phyloP scores from a whole-genome alignment of 2,113 vertebrate genomes.

The Hippocampus zosterae region DNA sequence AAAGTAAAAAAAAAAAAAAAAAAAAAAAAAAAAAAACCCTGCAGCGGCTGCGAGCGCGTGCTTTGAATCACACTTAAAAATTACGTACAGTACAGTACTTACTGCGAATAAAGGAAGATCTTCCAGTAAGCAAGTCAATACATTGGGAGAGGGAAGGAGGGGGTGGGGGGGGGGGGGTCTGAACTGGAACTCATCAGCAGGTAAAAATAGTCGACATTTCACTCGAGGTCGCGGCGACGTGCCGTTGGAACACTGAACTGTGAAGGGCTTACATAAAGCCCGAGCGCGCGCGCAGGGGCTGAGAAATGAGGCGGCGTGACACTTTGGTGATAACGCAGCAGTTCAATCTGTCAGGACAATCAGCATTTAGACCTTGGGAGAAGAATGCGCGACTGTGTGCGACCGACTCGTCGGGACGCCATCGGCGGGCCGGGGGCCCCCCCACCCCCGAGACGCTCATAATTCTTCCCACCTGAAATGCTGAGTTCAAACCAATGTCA shows the following conservation, averaged over 20 bases:
- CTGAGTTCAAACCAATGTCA: constrained; percentile 67
- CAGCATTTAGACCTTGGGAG: constrained; percentile 52
- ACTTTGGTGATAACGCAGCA: constrained; percentile 60
- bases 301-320: constrained; percentile 61
- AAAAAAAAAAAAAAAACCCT: constrained; percentile 29
- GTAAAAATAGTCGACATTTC: constrained; percentile 32
- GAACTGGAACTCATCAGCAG: constrained; percentile 29
- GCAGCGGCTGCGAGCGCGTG: constrained; percentile 9
- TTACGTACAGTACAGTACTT: neutral
- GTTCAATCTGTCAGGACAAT: constrained; percentile 70
- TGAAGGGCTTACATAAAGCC: constrained; percentile 58
- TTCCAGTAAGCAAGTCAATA: neutral
- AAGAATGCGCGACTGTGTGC: constrained; percentile 56
- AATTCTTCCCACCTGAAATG: constrained; percentile 72
- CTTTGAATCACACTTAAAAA: constrained; percentile 43
- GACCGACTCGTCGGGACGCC: constrained; percentile 64
- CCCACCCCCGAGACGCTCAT: constrained; percentile 56
- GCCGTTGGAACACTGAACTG: constrained; percentile 48
- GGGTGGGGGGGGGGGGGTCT: neutral
- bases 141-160: neutral
- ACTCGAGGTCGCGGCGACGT: constrained; percentile 40
- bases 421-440: constrained; percentile 61
- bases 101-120: neutral
- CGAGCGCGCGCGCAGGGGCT: constrained; percentile 35
- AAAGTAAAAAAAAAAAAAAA: constrained; percentile 24